Evolutionary conservation across 2,888 invertebrate species (phyloP).

Genomic region (Orgyia antiqua): DNA sequence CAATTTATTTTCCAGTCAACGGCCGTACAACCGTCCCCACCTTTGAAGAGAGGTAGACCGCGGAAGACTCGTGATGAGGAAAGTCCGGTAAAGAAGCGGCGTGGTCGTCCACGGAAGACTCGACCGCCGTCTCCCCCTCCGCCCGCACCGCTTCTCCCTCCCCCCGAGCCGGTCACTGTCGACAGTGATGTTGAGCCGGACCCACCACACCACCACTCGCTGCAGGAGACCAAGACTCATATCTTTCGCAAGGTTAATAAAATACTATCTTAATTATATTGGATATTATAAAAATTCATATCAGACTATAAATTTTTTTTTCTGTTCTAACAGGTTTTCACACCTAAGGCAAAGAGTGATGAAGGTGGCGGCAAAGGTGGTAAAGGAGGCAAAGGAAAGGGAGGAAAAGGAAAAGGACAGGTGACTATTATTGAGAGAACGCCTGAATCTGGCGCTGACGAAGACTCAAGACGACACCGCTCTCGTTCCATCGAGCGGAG

Average conservation of each 20-base stretch:
- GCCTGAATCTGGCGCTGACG: slow-evolving; percentile 56
- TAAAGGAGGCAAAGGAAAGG: slow-evolving; percentile 85
- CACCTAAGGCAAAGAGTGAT: slow-evolving; percentile 76
- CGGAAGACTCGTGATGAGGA: slow-evolving; percentile 61
- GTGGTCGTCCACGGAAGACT: slow-evolving; percentile 61
- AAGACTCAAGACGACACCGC: slow-evolving; percentile 61
- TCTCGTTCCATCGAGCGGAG: slow-evolving; percentile 49
- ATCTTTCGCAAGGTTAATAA: slow-evolving; percentile 59
- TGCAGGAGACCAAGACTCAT: slow-evolving; percentile 59
- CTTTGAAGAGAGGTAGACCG: slow-evolving; percentile 72
- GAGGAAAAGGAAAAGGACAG: slow-evolving; percentile 84
- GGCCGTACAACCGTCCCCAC: slow-evolving; percentile 13
- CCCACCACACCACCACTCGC: slow-evolving; percentile 39
- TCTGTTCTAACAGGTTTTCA: slow-evolving; percentile 53
- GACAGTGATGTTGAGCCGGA: slow-evolving; percentile 48
- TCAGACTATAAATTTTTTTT: not conserved
- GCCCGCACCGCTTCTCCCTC: slow-evolving; percentile 21
- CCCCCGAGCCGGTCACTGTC: slow-evolving; percentile 33
- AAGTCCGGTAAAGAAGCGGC: slow-evolving; percentile 58
- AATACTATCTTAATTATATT: not conserved
- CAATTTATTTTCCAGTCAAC: slow-evolving; percentile 4
- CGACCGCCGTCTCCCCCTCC: slow-evolving; percentile 32
- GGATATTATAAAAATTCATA: too few relatives aligned
- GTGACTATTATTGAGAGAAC: slow-evolving; percentile 83
- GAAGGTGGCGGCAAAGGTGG: slow-evolving; percentile 85